Base-by-base conservation (phyloP, 64 coral and sea anemone species). In the Trachythela sp. region DNA sequence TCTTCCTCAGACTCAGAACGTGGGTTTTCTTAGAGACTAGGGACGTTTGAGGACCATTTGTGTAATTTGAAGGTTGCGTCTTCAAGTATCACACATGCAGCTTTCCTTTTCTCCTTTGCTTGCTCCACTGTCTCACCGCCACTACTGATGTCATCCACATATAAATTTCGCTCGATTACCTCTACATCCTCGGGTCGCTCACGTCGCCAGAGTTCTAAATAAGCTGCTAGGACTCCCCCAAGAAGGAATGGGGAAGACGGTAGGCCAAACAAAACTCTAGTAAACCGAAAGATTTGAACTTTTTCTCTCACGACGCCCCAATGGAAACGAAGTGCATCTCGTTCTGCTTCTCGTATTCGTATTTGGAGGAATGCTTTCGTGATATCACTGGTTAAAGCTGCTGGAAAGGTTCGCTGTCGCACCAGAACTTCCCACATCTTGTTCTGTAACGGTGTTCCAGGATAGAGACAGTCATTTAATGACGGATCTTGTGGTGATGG, bases 401-500 rank as follows among this genome's bases (percentile, higher is more conserved):
- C 52, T 13, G 91, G 86, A n/a, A 84, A 84, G 38, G 85, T 32
- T 0, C 86, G 18, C 15, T 88, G 86, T 15, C 72, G 37, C 1
- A 88, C 85, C 10, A 88, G 37, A 0, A 92, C 27, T 15, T 92
- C 48, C 60, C 67, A 88, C 4, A 87, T 15, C 0, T 43, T 18
- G 29, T 92, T 92, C 11, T 92, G 87, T 8, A 92, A 64, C 15
- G 86, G 40, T 27, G 86, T 76, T 54, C 91, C 86, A 0, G 80
- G 88, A 5, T 89, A 76, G 38, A 92, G 24, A 11, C 87, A 92
- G n/a, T 92, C 54, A 20, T 92, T 89, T 6, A 92, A 20, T 0
- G 85, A 87, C 0, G 90, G 48, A 39, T 51, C 17, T 2, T n/a
- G 86, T 24, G 86, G 68, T 9, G 4, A 77, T 32, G 35, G 2